phyloP scores from a whole-genome alignment of 2,113 vertebrate species.

The Hyaena hyaena region DNA sequence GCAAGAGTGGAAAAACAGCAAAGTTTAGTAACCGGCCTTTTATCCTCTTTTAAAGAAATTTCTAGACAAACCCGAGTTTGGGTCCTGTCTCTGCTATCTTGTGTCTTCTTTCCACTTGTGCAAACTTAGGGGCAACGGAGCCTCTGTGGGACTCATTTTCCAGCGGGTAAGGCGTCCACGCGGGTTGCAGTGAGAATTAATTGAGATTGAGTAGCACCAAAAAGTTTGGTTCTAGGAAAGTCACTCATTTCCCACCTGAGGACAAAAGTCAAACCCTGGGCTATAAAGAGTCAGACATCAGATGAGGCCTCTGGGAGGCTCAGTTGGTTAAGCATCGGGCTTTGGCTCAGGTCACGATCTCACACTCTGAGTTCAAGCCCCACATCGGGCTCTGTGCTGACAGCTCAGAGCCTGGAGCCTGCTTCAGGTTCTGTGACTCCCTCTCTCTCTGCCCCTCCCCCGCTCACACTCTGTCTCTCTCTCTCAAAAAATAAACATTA shows the following conservation, averaged over 20 bases:
- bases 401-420: no score
- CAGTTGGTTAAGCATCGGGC: no score
- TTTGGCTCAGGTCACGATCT: no score
- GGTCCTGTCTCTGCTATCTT: not conserved
- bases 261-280: not conserved
- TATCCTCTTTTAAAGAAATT: not conserved
- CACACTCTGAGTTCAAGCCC: no score
- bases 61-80: not conserved
- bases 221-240: not conserved
- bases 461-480: no score
- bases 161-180: fast-evolving
- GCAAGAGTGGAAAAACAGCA: not conserved
- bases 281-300: not conserved
- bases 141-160: not conserved
- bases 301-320: no score
- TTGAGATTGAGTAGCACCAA: not conserved
- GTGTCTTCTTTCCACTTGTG: not conserved
- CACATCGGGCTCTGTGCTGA: no score
- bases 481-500: no score
- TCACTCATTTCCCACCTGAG: not conserved
- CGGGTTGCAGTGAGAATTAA: not conserved
- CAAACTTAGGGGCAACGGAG: not conserved
- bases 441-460: no score
- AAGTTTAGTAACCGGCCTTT: not conserved
- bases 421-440: no score